Percentiles rank a stretch among this genome's conserved stretches.
phyloP scores from a whole-genome alignment of 1,140 invertebrate species.

The Neelides sp. region DNA sequence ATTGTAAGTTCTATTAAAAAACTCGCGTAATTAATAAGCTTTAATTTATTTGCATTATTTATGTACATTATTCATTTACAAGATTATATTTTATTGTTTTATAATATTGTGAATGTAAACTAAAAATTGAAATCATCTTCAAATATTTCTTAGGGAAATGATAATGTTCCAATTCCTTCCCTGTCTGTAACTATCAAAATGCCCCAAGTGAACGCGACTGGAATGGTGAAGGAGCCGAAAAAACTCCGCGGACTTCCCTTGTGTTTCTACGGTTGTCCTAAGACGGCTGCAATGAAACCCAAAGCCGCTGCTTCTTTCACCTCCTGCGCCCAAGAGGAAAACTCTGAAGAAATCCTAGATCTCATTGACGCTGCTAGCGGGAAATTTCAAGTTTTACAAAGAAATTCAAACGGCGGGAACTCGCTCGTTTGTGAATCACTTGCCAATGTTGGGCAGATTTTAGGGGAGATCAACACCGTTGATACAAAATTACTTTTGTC shows the following conservation, averaged over 20 bases:
- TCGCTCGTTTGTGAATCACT: conserved; percentile 24
- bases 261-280: conserved; percentile 30
- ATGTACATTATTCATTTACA: too few species aligned
- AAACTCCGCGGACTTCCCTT: conserved; percentile 22
- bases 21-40: too few species aligned
- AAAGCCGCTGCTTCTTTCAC: conserved; percentile 11
- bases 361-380: background rate
- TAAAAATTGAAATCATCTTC: background rate
- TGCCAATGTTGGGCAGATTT: conserved; percentile 18
- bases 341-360: background rate
- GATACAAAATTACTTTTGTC: conserved; percentile 15
- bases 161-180: conserved; percentile 26
- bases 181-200: conserved; percentile 26
- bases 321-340: background rate
- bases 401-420: conserved; percentile 4
- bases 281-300: conserved; percentile 22
- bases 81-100: too few species aligned
- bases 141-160: conserved; percentile 16
- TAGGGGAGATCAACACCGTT: conserved; percentile 12
- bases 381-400: background rate
- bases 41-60: too few species aligned
- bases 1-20: too few species aligned
- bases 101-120: background rate
- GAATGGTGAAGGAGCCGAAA: conserved; percentile 12
- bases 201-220: conserved; percentile 16